A percentile compares a stretch with the other conserved stretches of the same genome.
Evolutionary conservation across 2,888 invertebrate species (phyloP).

Genomic region (Alsophila aescularia): DNA sequence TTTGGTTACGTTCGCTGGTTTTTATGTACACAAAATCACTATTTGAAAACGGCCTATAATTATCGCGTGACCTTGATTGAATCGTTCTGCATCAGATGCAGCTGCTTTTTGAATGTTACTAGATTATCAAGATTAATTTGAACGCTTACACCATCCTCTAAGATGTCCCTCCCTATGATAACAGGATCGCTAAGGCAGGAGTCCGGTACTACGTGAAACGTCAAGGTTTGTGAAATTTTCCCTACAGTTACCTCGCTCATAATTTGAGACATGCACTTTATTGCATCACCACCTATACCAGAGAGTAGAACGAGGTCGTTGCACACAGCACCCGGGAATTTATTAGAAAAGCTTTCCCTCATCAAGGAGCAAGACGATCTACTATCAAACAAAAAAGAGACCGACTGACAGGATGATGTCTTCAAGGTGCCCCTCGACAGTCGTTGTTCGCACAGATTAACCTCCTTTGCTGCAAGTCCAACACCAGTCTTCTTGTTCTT

Average conservation of each 20-base stretch:
- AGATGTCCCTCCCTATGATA: slow-evolving; percentile 1
- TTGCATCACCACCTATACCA: not conserved
- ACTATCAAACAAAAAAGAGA: slow-evolving; percentile 3
- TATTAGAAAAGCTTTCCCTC: not conserved
- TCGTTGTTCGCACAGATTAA: not conserved
- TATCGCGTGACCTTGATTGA: too few species aligned
- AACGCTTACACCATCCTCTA: not conserved
- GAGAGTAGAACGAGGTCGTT: not conserved
- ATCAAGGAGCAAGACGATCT: not conserved
- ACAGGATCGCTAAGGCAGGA: not conserved
- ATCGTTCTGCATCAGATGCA: too few species aligned
- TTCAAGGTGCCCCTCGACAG: not conserved
- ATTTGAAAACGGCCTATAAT: too few species aligned
- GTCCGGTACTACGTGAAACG: slow-evolving; percentile 1
- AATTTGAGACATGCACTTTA: not conserved
- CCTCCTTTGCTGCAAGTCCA: not conserved
- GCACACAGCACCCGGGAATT: not conserved
- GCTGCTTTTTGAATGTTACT: too few species aligned
- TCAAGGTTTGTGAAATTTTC: not conserved
- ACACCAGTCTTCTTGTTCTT: too few species aligned
- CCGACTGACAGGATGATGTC: not conserved
- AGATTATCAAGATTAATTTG: too few species aligned
- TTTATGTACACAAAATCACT: too few species aligned
- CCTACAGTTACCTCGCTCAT: not conserved
- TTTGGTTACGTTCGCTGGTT: too few species aligned